phyloP scores from a whole-genome alignment of 2,797 vertebrate species.

The Premnoplex brunnescens region DNA sequence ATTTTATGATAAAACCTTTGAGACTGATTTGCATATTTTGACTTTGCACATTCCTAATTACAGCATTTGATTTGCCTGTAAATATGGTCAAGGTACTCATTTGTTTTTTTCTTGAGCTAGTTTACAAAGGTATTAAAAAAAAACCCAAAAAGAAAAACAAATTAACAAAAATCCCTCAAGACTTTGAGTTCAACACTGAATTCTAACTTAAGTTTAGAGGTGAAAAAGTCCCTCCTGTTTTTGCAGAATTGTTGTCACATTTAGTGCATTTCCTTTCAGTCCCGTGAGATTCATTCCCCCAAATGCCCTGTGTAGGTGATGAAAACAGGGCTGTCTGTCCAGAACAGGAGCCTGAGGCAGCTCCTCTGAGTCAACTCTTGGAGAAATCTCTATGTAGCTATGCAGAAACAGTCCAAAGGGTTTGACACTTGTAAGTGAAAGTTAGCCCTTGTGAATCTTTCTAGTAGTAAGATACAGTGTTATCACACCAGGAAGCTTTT shows the following conservation, averaged over 20 bases:
- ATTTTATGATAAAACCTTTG: not conserved
- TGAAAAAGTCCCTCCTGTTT: not conserved
- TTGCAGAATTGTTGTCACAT: not conserved
- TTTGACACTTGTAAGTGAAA: not conserved
- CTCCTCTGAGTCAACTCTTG: not conserved
- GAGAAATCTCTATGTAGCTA: not conserved
- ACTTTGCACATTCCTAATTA: not conserved
- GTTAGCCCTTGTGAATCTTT: not conserved
- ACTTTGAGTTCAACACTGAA: not conserved
- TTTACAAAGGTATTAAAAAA: not conserved
- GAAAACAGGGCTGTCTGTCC: accelerated
- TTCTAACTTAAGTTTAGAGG: not conserved
- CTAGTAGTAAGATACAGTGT: not conserved
- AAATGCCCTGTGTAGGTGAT: not conserved
- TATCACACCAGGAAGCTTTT: not conserved
- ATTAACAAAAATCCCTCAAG: not conserved
- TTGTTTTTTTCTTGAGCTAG: not conserved
- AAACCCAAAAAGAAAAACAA: not conserved
- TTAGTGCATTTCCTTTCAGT: not conserved
- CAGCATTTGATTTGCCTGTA: not conserved
- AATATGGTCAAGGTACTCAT: not conserved
- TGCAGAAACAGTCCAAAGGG: not conserved
- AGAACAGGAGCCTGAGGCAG: not conserved
- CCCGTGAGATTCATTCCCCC: not conserved
- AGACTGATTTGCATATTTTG: not conserved